Base-by-base conservation (phyloP, 2,888 invertebrate species). In the Sphaeridia pumilis region DNA sequence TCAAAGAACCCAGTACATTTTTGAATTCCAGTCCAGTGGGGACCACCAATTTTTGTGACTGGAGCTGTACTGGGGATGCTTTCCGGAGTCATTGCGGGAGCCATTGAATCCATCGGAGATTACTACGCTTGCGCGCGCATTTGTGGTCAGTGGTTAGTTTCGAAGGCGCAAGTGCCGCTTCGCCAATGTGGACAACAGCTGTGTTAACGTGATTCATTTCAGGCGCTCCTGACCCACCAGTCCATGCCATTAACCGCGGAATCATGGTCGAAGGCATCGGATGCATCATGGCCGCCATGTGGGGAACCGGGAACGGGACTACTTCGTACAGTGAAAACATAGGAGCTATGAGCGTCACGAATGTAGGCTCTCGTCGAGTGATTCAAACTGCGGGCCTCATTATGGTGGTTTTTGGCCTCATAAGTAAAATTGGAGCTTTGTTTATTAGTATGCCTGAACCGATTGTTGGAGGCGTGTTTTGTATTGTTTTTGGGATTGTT, bases 41-140 rank as follows among this genome's bases (percentile, higher is more conserved):
- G 71, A 20, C 4, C 63, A 10, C 70, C 70, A 12, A 68, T 67
- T 2, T 63, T 70, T 17, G 66, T 65, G 28, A 49, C 62, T 2
- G 67, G 67, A 21, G 68, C 66, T 3, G 67, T 69, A 10, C 58
- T 70, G 25, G 70, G 70, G 3, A 66, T 71, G 58, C 26, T 69
- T 12, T 67, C 69, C 10, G 70, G 67, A 2, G 66, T 69, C 1
- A 28, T 70, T 26, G 66, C 69, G 17, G 67, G 69, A 4, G 60
- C 68, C 17, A 62, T 71, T 14, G 71, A 71, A 59, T 68, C 68
- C 3, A 69, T 75, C 4, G 75, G 75, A 2, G 76, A 77, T 62
- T 77, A 76, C 65, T 74, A 75, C 66, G 75, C 76, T 26, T 75
- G 75, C 57, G 76, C 76, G 10, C 67, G 74, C 55, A 70, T 76